These are phyloP conservation scores for Agonopterix heracliana DNA, from an alignment of 2,888 invertebrate genomes.

Conservation along the genomic window DNA sequence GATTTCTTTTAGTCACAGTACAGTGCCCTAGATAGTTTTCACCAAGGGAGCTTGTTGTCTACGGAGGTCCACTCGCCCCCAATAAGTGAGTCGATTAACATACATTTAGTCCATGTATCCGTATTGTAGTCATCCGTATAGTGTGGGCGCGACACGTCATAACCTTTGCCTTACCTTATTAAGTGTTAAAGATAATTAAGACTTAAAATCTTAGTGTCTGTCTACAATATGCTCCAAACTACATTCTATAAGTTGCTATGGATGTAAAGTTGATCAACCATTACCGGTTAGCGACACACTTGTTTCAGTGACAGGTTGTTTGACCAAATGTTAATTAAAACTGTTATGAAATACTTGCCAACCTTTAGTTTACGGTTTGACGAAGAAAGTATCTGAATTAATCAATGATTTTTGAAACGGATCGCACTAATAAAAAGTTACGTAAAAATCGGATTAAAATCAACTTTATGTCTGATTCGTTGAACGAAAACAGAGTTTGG, in stretches of 20 bases:
- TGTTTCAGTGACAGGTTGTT: too few relatives aligned
- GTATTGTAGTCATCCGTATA: slow-evolving; percentile 35
- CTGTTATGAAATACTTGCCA: too few relatives aligned
- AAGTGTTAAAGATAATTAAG: slow-evolving; percentile 8
- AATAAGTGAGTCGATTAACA: slow-evolving; percentile 66
- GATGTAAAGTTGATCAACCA: too few relatives aligned
- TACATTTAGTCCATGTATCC: slow-evolving; percentile 50
- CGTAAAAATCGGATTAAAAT: too few relatives aligned
- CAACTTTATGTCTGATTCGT: too few relatives aligned
- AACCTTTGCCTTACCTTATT: slow-evolving; percentile 44
- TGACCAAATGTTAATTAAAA: too few relatives aligned
- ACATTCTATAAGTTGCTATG: background rate
- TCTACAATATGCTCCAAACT: background rate
- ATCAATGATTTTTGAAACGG: too few relatives aligned
- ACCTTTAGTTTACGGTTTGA: too few relatives aligned
- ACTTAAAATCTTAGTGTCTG: background rate
- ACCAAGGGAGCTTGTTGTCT: slow-evolving; percentile 52
- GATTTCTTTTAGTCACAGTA: slow-evolving; percentile 60
- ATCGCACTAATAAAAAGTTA: too few relatives aligned
- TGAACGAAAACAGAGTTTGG: too few relatives aligned
- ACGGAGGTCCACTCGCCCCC: slow-evolving; percentile 53
- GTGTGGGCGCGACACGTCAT: slow-evolving; percentile 71
- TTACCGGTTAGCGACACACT: too few relatives aligned
- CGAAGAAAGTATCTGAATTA: too few relatives aligned
- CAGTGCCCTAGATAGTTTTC: slow-evolving; percentile 61